Base-by-base conservation (phyloP, 2,888 invertebrate species). In the Spodoptera picta region DNA sequence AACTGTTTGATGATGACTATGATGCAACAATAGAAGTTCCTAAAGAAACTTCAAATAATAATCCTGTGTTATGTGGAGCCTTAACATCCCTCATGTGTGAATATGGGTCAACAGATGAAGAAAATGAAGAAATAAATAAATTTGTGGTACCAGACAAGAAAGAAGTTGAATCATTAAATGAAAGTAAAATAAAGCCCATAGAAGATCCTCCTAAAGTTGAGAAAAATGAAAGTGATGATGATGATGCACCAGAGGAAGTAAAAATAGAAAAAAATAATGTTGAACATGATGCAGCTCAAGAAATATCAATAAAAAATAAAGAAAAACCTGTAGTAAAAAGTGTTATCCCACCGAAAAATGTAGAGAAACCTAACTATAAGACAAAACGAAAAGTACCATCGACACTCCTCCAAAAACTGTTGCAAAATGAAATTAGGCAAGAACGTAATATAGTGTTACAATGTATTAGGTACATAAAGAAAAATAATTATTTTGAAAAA, bases 381-480 rank as follows among this genome's bases (percentile, higher is more conserved):
- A 67, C 82, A 54, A 86, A 86, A 67, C 73, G 80, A 36, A 88
- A 89, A 81, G 54, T 92, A 69, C 95, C 93, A 73, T 95, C 95
- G 43, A 96, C 96, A 12, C 91, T 97, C 73, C 90, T 97, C 55
- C 96, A 97, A 79, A 97, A 96, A 84, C 89, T 99, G 31, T 91
- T 99, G 60, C 96, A 96, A 53, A 95, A 95, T 62, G 98, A 98
- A 87, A 98, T 99, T 76, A 95, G 96, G 70, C 97, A 97, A 79
- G 99, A 99, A 90, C 95, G 98, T 57, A 99, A 98, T 90, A 94
- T 97, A 51, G 95, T 99, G 54, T 95, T 98, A 41, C 98, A 99
- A 87, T 98, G 98, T 92, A 96, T 98, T 43, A 96, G 97, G 75
- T 96, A 96, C 92, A 96, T 98, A 54, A 96, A 97, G 41, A 95